Conservation (phyloP, 2,113 vertebrate species). For the Herpailurus yagouaroundi region DNA sequence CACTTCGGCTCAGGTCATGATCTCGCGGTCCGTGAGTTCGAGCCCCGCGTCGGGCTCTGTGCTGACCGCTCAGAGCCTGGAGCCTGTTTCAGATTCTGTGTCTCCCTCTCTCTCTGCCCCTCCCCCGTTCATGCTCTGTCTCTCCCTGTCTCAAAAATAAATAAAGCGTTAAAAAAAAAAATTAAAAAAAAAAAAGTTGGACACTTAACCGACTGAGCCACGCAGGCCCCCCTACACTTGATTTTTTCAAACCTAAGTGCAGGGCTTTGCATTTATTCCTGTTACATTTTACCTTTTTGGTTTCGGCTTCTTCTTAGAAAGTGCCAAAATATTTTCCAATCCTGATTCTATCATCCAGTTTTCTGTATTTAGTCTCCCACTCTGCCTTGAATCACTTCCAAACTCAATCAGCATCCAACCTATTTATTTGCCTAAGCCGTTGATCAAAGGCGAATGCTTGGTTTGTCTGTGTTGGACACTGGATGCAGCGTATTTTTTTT, state of each 20-base stretch:
- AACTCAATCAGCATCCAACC: not conserved
- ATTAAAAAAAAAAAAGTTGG: too few species aligned
- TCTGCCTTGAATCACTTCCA: conserved; percentile 27
- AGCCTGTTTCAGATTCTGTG: too few species aligned
- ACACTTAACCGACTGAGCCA: too few species aligned
- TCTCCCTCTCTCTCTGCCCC: too few species aligned
- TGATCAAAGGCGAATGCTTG: not conserved
- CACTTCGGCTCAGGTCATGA: too few species aligned
- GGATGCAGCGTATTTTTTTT: not conserved
- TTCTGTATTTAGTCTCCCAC: not conserved
- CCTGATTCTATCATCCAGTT: not conserved
- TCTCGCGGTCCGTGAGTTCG: fast-evolving
- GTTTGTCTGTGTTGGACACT: not conserved
- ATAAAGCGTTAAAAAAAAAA: too few species aligned
- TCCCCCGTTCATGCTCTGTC: too few species aligned
- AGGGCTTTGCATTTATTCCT: not conserved
- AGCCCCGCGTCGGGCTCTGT: too few species aligned
- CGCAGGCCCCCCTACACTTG: too few species aligned
- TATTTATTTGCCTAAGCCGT: conserved; percentile 9
- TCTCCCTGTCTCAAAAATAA: too few species aligned
- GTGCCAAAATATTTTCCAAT: not conserved
- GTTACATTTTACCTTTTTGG: not conserved
- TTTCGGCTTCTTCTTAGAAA: not conserved
- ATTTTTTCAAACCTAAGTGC: not conserved
- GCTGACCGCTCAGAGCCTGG: too few species aligned